These are phyloP conservation scores for Arctopsyche grandis DNA, from an alignment of 1,140 invertebrate genomes.

Conservation along the genomic window DNA sequence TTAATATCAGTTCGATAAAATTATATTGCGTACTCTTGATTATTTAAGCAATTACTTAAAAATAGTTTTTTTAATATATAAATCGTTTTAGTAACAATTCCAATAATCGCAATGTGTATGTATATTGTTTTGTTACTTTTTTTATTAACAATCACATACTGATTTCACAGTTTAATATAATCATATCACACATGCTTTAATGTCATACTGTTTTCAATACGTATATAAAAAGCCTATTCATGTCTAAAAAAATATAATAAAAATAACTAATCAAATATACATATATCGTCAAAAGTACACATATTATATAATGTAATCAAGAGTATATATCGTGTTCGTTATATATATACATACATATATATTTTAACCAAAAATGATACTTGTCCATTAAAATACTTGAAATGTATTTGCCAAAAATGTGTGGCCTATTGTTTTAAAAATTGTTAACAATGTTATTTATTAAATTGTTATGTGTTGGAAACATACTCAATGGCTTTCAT, in stretches of 20 bases:
- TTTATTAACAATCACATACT: neutral
- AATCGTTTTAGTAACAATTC: neutral
- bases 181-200: neutral
- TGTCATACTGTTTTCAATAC: neutral
- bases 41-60: neutral
- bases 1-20: neutral
- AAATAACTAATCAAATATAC: neutral
- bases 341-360: too few relatives aligned
- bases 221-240: too few relatives aligned
- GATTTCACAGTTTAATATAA: neutral
- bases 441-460: neutral
- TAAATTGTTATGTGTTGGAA: slow-evolving; percentile 2
- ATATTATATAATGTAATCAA: neutral
- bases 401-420: neutral
- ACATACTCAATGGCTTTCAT: neutral
- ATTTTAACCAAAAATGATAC: neutral
- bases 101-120: too few relatives aligned
- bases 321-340: neutral
- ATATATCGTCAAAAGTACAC: neutral
- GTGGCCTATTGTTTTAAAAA: slow-evolving; percentile 9
- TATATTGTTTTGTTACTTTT: neutral
- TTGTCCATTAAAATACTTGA: neutral
- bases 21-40: neutral
- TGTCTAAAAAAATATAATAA: neutral
- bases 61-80: neutral